Conservation (phyloP, 1,140 invertebrate species). For the Rhynchophorus ferrugineus region DNA sequence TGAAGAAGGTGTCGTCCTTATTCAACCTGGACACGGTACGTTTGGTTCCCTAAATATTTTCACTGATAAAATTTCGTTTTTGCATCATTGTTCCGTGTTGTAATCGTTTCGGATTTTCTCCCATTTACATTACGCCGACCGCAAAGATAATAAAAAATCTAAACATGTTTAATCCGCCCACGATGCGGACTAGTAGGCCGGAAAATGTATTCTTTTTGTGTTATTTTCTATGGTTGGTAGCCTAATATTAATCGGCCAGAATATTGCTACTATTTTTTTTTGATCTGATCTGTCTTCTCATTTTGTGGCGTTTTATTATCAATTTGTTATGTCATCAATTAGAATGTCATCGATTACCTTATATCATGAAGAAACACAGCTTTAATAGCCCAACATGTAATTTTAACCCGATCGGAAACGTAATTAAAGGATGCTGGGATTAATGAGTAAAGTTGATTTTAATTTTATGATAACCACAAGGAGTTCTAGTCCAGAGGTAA, state of each 20-base stretch:
- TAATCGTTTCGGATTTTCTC: not conserved
- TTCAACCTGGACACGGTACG: slow-evolving; percentile 73
- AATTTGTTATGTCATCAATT: too few relatives aligned
- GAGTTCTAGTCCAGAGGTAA: too few relatives aligned
- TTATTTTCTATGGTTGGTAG: not conserved
- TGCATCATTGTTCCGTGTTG: not conserved
- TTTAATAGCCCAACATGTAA: too few relatives aligned
- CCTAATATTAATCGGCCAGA: not conserved
- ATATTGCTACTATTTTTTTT: too few relatives aligned
- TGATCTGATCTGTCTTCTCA: too few relatives aligned
- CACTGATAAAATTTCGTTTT: not conserved
- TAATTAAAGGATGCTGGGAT: too few relatives aligned
- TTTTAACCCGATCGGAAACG: too few relatives aligned
- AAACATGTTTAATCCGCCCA: not conserved
- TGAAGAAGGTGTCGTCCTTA: slow-evolving; percentile 78
- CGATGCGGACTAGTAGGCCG: not conserved
- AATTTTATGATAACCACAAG: too few relatives aligned
- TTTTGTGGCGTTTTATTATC: too few relatives aligned
- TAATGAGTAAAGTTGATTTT: too few relatives aligned
- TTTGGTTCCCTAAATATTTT: slow-evolving; percentile 13
- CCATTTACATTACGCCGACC: not conserved
- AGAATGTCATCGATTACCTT: too few relatives aligned
- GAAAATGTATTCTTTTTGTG: not conserved
- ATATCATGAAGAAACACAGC: too few relatives aligned
- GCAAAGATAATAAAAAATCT: not conserved